Base-by-base conservation (phyloP, 2,797 vertebrate species). In the Acanthurus lineatus region DNA sequence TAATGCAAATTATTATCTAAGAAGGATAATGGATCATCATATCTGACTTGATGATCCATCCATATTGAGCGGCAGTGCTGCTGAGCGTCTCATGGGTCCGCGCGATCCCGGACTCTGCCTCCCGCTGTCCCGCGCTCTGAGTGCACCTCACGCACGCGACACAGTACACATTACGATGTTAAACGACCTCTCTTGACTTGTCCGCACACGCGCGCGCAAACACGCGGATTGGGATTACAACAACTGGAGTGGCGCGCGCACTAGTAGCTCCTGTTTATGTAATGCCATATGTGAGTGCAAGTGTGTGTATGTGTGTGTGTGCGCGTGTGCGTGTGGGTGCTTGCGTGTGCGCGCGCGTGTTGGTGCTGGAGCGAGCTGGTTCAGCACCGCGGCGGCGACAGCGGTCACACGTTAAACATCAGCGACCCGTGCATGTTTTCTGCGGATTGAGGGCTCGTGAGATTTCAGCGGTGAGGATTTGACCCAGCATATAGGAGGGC, bases 181-280 rank as follows among this genome's bases (percentile, higher is more conserved):
- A 76, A 86, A 83, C 82, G 77, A 88, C 84, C 84, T 87, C 79
- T 79, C 49, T 7, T 58, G 75, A 87, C 67, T 69, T 45, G 59
- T 69, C 76, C 65, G 40, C 63, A 11, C 42, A 52, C 85, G 58
- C 82, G 65, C 77, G 60, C 71, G 49, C 61, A 45, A 7, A 51
- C 60, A 58, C 73, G 68, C 73, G 16, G 9, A 54, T 38, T 3
- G 67, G 69, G 84, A 85, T 89, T 83, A 86, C 83, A 87, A 85
- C 83, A 80, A 28, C 85, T 87, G 88, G 83, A 84, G 79, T 64
- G 61, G 35, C 69, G 82, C 78, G 86, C 76, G 75, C 77, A 54
- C 58, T 54, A 62, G 57, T 69, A 45, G 62, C 73, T 61, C 71
- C 74, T 88, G 79, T 89, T 91, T 90, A 92, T 89, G 86, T 89